These are phyloP conservation scores for Blomia tropicalis DNA, from an alignment of 2,888 invertebrate genomes.

Conservation along the genomic window DNA sequence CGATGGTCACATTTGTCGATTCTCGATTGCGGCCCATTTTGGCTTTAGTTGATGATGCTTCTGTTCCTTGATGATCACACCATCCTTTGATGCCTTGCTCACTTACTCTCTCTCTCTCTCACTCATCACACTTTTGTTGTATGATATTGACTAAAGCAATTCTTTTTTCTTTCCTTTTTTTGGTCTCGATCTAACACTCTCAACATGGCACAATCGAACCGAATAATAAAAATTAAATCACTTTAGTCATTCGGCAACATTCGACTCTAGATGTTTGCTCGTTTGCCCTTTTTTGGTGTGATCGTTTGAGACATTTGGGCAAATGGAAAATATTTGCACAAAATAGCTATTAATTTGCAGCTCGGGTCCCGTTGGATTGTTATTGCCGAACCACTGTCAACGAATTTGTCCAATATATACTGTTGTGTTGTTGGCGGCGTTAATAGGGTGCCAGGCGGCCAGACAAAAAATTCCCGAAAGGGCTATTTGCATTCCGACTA, in stretches of 20 bases:
- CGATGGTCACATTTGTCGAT: conserved; percentile 11
- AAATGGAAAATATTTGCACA: conserved; percentile 13
- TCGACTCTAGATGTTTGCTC: too few species aligned
- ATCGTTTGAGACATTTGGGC: neutral
- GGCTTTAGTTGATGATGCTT: neutral
- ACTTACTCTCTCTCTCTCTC: neutral
- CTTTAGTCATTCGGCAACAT: conserved; percentile 2
- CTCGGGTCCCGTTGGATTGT: neutral
- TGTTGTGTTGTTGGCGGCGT: neutral
- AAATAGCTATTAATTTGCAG: conserved; percentile 12
- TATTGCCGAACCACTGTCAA: neutral
- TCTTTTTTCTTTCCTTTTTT: neutral
- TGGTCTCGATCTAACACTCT: neutral
- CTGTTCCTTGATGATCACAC: neutral
- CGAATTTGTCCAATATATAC: neutral
- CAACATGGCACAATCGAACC: neutral
- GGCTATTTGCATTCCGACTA: conserved; percentile 16
- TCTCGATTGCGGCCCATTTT: too few species aligned
- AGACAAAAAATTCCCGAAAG: conserved; percentile 17
- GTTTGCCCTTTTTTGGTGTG: neutral
- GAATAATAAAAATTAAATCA: conserved; percentile 13
- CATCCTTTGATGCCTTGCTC: neutral
- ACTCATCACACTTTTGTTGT: neutral
- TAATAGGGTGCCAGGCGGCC: too few species aligned
- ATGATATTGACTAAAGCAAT: neutral